Evolutionary conservation across 2,888 invertebrate species (phyloP), one percentile per base, ranked within the genome.

Genomic region (Idaea aversata): DNA sequence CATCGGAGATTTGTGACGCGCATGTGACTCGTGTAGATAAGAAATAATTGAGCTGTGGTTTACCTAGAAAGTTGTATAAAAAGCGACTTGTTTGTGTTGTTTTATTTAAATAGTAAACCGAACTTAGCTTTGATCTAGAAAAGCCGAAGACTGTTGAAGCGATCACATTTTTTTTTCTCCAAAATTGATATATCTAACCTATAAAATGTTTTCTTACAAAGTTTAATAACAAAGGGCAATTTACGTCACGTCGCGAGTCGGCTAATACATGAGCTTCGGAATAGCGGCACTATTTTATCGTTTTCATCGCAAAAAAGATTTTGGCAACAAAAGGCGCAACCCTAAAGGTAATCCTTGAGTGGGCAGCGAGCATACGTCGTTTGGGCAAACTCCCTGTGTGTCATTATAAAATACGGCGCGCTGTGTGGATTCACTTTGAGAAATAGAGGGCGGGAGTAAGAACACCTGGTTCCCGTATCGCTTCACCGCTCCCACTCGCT

Each of bases 341-440:
- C 83, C 85, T 86, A 77, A 73, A 78, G 73, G 81, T 89, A 89
- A 88, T 89, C 86, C 88, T 84, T 83, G 87, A 88, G 87, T 85
- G 90, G 90, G 86, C 88, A 88, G 84, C 84, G 74, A 86, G 84
- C 88, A 88, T 87, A 88, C 86, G 87, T 87, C 85, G 88, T 84
- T 86, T 85, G 85, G 85, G 84, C 85, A 84, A 88, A 84, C 84
- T 87, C 85, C 82, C 82, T 75, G 86, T 87, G 88, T 87, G 88
- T 89, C 90, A 88, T 92, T 91, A 90, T 91, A 91, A 91, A 90
- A 91, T 89, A 91, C 87, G 90, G 82, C 84, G 70, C 81, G 80
- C 84, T 81, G 77, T 85, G 87, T 84, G 87, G 86, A 88, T 88
- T 86, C 88, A 88, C 88, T 91, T 88, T 92, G 92, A 91, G 92